Evolutionary conservation across 2,113 vertebrate genomes (phyloP), one percentile per base, ranked within the genome.

Genomic region (Paramisgurnus dabryanus): DNA sequence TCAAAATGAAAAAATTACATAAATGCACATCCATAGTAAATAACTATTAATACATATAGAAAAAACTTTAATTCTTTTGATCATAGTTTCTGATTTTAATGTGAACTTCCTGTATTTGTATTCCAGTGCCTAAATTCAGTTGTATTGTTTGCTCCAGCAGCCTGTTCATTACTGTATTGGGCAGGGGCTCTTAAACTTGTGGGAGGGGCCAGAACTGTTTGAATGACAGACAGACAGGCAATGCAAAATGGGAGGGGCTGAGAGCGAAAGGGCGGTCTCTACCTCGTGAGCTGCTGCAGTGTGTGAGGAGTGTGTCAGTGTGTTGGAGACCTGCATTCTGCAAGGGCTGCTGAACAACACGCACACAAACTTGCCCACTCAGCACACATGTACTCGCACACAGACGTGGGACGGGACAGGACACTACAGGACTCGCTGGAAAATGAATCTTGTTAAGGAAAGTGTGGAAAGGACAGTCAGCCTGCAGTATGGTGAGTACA

Each of bases 401-500:
- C 43, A 69, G 65, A 13, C 13, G 15, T 5, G 47, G 57, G 50
- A 67, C 58, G 39, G 71, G 70, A 72, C 45, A 10, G 71, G 70
- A 72, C 45, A 10, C 34, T 45, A 5, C 78, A 8, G 72, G 72
- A 67, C 18, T 76, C 61, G 39, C 34, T 76, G 73, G 71, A 87
- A 81, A 83, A 91, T 92, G 89, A 71, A 74, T 13, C 76, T 68
- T 70, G 39, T 77, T 12, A 77, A 82, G 83, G 77, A 57, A 72
- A 73, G 12, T 72, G 66, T 27, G 84, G 57, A 13, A 49, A 43
- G 83, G 78, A 82, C 50, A 67, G 43, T 61, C 69, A 72, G n/a
- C 61, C 77, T 11, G 69, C 79, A 86, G 5, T 71, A 93, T 92
- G 92, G 92, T 92, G 81, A 89, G 87, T 79, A 47, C 1, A 27